Base-by-base conservation (phyloP, 2,113 vertebrate species). In the Paracanthobrama guichenoti region DNA sequence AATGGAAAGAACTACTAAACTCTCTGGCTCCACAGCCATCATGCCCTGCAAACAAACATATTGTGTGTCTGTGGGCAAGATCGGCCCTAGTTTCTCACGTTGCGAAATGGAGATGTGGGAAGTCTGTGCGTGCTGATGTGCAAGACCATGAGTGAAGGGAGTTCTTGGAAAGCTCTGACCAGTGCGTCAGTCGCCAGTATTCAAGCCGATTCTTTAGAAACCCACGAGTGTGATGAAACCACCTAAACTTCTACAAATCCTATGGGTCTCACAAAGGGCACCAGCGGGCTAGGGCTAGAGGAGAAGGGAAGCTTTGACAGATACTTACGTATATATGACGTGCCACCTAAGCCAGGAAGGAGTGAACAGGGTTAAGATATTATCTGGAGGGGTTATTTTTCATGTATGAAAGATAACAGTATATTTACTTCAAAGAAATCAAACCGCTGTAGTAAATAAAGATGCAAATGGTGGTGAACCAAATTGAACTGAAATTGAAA, bases 281-380 rank as follows among this genome's bases (percentile, higher is more conserved):
- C 55, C 48, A 42, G 57, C 44, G 13, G 74, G n/a, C 31, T 24
- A 4, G 28, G 57, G 28, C 46, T 74, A 53, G 44, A 53, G 9
- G 46, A 67, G 35, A 10, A 50, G 39, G 66, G 53, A 50, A 35
- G 31, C 20, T 12, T 20, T 84, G 26, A 79, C 73, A 18, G 12
- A 86, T 93, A 95, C 94, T 95, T 92, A 93, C 93, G 91, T 92
- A 93, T 80, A 93, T 79, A 82, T 89, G 90, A 69, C 44, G 89
- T 46, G 90, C 85, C 81, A 93, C 88, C 94, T 94, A 90, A n/a
- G 69, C 50, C 57, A 77, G 28, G 62, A 89, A 72, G 48, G 62
- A 48, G 84, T 50, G 59, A 88, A 89, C 31, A 57, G 35, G 53
- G 53, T 67, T n/a, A 73, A 79, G 75, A 82, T 84, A 69, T 66